phyloP scores from a whole-genome alignment of 2,888 invertebrate species.

The Rhagophthalmus giganteus region DNA sequence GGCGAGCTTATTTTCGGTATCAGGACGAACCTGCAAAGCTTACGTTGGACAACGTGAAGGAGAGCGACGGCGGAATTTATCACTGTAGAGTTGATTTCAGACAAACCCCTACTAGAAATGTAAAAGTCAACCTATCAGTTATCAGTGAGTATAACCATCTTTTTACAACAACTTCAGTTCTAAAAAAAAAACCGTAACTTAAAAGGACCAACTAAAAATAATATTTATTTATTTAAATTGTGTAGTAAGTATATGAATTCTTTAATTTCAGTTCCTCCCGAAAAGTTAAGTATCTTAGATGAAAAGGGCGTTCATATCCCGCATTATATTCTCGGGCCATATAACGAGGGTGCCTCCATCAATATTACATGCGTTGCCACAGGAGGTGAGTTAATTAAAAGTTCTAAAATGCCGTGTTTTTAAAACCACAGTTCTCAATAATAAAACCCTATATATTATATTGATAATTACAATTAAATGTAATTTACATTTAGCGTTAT shows the following conservation, averaged over 20 bases:
- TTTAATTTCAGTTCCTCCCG: conserved; percentile 82
- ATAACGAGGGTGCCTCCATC: conserved; percentile 80
- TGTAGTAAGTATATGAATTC: no score
- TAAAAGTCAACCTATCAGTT: conserved; percentile 84
- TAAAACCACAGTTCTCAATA: no score
- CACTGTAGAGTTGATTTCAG: conserved; percentile 89
- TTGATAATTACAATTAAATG: no score
- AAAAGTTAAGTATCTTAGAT: conserved; percentile 77
- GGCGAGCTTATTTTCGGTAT: conserved; percentile 76
- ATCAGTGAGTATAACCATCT: conserved; percentile 70
- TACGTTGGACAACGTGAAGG: conserved; percentile 72
- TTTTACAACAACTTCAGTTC: not conserved
- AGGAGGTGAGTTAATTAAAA: conserved; percentile 68
- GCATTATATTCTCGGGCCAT: conserved; percentile 79
- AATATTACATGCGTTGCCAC: conserved; percentile 83
- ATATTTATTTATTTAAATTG: conserved; percentile 10
- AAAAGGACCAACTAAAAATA: not conserved
- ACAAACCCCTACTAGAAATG: conserved; percentile 84
- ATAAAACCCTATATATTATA: no score
- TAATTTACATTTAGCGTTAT: not conserved
- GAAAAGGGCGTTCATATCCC: conserved; percentile 76
- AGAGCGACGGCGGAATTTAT: conserved; percentile 80
- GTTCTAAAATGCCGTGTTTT: not conserved
- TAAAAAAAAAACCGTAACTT: not conserved
- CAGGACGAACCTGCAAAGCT: conserved; percentile 76